These are phyloP conservation scores for Zaprionus lineosus DNA, from an alignment of 2,888 invertebrate species.

Conservation along the genomic window DNA sequence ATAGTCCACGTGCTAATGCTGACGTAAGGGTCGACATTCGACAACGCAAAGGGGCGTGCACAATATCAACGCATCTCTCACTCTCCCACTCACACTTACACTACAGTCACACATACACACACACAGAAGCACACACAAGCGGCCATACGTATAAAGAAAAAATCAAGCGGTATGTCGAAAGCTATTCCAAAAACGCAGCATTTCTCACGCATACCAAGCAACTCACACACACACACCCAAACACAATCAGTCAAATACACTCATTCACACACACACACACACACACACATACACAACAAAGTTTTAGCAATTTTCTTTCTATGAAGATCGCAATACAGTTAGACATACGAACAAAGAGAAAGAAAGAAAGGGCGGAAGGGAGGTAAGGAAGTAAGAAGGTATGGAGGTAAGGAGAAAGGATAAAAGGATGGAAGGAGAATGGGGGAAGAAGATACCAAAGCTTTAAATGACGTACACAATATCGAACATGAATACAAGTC, in stretches of 20 bases:
- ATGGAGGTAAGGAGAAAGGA: no score
- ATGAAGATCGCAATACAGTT: constrained; percentile 38
- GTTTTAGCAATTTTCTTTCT: constrained; percentile 48
- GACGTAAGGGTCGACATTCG: constrained; percentile 76
- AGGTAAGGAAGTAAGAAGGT: no score
- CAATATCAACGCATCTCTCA: constrained; percentile 55
- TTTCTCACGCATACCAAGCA: constrained; percentile 39
- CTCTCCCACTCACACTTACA: constrained; percentile 14
- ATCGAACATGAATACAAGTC: constrained; percentile 32
- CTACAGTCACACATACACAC: constrained; percentile 29
- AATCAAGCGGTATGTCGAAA: constrained; percentile 28
- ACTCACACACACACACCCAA: constrained; percentile 3
- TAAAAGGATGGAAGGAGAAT: no score
- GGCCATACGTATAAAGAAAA: constrained; percentile 1
- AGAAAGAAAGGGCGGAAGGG: constrained; percentile 30
- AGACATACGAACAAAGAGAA: not conserved
- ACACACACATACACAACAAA: constrained; percentile 16
- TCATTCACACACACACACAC: constrained; percentile 10
- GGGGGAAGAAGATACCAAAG: no score
- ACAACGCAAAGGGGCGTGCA: constrained; percentile 79
- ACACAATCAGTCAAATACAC: constrained; percentile 8
- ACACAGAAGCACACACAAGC: not conserved
- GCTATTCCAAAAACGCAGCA: constrained; percentile 41
- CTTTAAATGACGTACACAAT: constrained; percentile 36
- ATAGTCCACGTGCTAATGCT: constrained; percentile 81